Conservation (phyloP, 1,140 invertebrate genomes). For the Lordiphosa collinella region DNA sequence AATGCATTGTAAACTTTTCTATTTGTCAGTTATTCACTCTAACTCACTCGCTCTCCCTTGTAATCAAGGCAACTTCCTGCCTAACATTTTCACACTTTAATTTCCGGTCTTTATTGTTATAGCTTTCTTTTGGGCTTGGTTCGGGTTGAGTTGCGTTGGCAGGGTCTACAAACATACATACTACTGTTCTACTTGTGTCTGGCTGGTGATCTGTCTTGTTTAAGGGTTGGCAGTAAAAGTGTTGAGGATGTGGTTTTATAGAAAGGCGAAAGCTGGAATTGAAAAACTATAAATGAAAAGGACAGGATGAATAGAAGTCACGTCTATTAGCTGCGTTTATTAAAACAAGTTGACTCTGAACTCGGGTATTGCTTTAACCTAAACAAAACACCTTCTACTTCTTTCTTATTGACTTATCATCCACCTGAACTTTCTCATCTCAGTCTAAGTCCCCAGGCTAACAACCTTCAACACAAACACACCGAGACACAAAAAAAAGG, state of each 20-base stretch:
- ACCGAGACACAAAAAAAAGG: constrained; percentile 15
- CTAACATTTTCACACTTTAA: constrained; percentile 71
- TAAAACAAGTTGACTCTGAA: no score
- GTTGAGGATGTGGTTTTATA: constrained; percentile 28
- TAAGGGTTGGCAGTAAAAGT: constrained; percentile 9
- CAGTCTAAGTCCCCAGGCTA: constrained; percentile 33
- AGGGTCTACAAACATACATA: constrained; percentile 28
- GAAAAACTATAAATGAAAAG: constrained; percentile 30
- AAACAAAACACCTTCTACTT: constrained; percentile 15
- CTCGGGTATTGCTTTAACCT: neutral
- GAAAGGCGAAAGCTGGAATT: constrained; percentile 12
- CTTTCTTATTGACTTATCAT: constrained; percentile 58
- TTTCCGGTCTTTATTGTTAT: constrained; percentile 74
- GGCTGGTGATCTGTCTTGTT: constrained; percentile 1
- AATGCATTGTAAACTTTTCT: constrained; percentile 71
- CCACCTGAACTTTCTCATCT: constrained; percentile 38
- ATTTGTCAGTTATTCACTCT: constrained; percentile 49
- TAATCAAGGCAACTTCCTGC: constrained; percentile 74
- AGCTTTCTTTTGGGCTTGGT: constrained; percentile 48
- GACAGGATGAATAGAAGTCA: no score
- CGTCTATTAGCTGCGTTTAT: no score
- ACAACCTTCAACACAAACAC: constrained; percentile 52
- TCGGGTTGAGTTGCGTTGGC: constrained; percentile 21
- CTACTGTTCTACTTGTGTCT: constrained; percentile 19
- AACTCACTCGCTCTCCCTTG: constrained; percentile 33